Conservation (phyloP, 2,888 invertebrate species). For the Spilarctia lutea region DNA sequence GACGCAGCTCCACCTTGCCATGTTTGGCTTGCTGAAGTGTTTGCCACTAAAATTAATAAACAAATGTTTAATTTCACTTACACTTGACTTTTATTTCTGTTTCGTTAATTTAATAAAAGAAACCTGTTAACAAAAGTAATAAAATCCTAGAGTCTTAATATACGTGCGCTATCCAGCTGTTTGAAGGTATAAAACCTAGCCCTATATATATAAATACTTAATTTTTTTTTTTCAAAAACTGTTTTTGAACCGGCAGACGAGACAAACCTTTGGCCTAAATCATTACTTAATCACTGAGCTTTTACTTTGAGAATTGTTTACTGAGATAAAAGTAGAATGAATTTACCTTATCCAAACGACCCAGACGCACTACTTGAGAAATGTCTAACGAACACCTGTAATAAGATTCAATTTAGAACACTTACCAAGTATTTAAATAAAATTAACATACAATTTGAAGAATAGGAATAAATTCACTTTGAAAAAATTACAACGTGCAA, state of each 20-base stretch:
- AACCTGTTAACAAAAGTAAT: not conserved
- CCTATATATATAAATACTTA: not conserved
- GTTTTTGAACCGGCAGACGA: not conserved
- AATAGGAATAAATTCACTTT: conserved; percentile 6
- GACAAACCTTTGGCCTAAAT: not conserved
- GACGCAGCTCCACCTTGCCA: conserved; percentile 95
- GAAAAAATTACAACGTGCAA: conserved; percentile 24
- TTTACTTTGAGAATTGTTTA: not conserved
- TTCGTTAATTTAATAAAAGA: not conserved
- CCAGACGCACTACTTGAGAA: conserved; percentile 79
- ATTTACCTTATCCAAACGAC: conserved; percentile 79
- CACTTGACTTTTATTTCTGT: not conserved
- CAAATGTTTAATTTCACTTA: too few species aligned
- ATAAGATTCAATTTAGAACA: conserved; percentile 28
- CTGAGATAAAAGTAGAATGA: not conserved
- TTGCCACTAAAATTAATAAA: conserved; percentile 91
- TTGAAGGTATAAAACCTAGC: not conserved
- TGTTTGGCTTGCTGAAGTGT: conserved; percentile 98
- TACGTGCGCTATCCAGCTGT: not conserved
- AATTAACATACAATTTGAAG: conserved; percentile 8
- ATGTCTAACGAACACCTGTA: conserved; percentile 81
- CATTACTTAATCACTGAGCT: not conserved
- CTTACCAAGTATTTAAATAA: conserved; percentile 9
- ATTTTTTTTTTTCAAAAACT: not conserved
- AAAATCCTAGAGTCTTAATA: not conserved